Percentiles rank a stretch among this genome's conserved stretches.
Evolutionary conservation across 2,888 invertebrate genomes (phyloP).

Genomic region (Andrena trimmerana): DNA sequence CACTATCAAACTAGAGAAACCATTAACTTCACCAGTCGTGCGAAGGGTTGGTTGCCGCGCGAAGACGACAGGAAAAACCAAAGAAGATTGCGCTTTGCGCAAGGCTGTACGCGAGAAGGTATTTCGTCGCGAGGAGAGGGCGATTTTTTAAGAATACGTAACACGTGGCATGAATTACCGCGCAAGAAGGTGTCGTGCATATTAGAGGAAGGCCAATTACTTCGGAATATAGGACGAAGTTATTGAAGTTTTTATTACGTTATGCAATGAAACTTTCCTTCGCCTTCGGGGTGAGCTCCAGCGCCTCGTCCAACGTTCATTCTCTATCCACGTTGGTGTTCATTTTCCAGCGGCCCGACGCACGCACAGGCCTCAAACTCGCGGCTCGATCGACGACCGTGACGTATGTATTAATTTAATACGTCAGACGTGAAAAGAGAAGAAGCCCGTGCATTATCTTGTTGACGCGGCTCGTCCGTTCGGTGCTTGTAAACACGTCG

Average conservation of each 20-base stretch:
- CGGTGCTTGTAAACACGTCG: constrained; percentile 48
- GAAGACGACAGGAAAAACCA: background rate
- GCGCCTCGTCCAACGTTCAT: constrained; percentile 27
- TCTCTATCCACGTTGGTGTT: constrained; percentile 31
- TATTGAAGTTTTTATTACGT: constrained; percentile 65
- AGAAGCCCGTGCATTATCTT: constrained; percentile 48
- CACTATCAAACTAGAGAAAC: too few species aligned
- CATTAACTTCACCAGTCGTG: too few species aligned
- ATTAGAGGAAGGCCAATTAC: constrained; percentile 66
- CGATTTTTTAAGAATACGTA: constrained; percentile 50
- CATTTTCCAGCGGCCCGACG: constrained; percentile 8
- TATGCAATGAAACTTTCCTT: constrained; percentile 60
- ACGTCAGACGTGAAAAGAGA: constrained; percentile 31
- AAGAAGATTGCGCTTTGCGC: constrained; percentile 18
- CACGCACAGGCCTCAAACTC: background rate
- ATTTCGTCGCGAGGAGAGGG: constrained; percentile 3
- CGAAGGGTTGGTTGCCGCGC: background rate
- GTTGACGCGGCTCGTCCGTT: constrained; percentile 43
- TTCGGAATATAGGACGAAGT: constrained; percentile 65
- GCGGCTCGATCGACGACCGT: background rate
- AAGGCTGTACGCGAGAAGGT: constrained; percentile 28
- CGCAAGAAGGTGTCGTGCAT: constrained; percentile 59
- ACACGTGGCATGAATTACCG: constrained; percentile 54
- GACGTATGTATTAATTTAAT: constrained; percentile 26
- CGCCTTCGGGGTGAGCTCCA: constrained; percentile 36